Conservation (phyloP, 2,888 invertebrate species). For the Hyalella azteca region DNA sequence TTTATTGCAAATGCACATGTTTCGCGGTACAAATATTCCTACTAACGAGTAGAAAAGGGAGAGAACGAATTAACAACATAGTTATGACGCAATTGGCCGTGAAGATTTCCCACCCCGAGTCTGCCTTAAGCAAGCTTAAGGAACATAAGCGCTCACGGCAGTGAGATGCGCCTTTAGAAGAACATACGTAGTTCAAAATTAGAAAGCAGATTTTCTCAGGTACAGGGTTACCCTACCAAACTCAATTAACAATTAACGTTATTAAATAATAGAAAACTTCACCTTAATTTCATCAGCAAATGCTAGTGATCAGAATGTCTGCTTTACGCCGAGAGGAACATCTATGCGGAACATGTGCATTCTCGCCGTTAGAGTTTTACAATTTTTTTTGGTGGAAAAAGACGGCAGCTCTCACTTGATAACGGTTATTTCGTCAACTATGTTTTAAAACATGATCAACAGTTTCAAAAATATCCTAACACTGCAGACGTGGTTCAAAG, state of each 20-base stretch:
- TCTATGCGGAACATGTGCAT: slow-evolving; percentile 25
- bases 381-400: slow-evolving; percentile 32
- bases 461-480: too few species aligned
- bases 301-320: too few species aligned
- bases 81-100: neutral
- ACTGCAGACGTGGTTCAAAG: too few species aligned
- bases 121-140: neutral
- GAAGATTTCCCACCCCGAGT: neutral
- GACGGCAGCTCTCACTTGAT: neutral
- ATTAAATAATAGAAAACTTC: too few species aligned
- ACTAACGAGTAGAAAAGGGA: slow-evolving; percentile 47
- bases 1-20: slow-evolving; percentile 59
- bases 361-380: slow-evolving; percentile 21
- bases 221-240: neutral
- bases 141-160: too few species aligned
- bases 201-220: slow-evolving; percentile 3
- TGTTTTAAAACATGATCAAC: neutral
- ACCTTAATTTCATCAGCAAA: too few species aligned
- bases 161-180: too few species aligned
- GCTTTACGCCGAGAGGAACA: slow-evolving; percentile 21
- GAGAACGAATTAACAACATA: neutral
- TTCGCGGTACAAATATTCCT: slow-evolving; percentile 57
- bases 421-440: neutral
- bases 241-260: neutral
- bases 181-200: too few species aligned